Conservation (phyloP, 2,888 invertebrate genomes). For the Agriopis marginaria region DNA sequence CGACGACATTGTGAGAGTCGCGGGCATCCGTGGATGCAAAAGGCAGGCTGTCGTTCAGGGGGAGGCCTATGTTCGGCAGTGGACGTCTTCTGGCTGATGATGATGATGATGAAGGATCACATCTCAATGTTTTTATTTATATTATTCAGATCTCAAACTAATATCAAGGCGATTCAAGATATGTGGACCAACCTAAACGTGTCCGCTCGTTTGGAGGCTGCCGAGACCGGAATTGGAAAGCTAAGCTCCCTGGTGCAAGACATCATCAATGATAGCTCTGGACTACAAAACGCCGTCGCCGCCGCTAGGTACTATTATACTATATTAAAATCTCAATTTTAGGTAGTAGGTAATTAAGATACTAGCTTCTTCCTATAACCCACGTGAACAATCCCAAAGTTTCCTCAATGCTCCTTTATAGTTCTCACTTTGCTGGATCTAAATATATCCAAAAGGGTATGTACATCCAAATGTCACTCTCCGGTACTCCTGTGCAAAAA, state of each 20-base stretch:
- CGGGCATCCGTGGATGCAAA: too few species aligned
- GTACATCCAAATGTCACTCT: too few species aligned
- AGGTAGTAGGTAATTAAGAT: not conserved
- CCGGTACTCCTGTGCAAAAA: too few species aligned
- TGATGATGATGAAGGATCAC: not conserved
- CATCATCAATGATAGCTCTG: constrained; percentile 73
- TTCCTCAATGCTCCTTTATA: too few species aligned
- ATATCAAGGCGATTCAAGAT: constrained; percentile 83
- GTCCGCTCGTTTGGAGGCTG: constrained; percentile 88
- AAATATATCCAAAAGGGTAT: too few species aligned
- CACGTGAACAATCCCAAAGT: too few species aligned
- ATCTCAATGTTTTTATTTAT: not conserved
- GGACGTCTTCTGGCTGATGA: too few species aligned
- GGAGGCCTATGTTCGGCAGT: too few species aligned
- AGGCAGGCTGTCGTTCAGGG: too few species aligned
- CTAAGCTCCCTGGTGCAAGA: constrained; percentile 87
- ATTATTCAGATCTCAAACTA: constrained; percentile 70
- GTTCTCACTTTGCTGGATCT: too few species aligned
- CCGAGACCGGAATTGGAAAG: constrained; percentile 87
- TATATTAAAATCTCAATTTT: not conserved
- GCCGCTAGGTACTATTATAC: not conserved
- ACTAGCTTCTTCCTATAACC: not conserved
- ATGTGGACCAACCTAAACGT: constrained; percentile 89
- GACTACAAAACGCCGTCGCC: constrained; percentile 52
- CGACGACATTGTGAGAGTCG: too few species aligned